Evolutionary conservation across 2,888 invertebrate species (phyloP).

Genomic region (Ypsolopha sequella): DNA sequence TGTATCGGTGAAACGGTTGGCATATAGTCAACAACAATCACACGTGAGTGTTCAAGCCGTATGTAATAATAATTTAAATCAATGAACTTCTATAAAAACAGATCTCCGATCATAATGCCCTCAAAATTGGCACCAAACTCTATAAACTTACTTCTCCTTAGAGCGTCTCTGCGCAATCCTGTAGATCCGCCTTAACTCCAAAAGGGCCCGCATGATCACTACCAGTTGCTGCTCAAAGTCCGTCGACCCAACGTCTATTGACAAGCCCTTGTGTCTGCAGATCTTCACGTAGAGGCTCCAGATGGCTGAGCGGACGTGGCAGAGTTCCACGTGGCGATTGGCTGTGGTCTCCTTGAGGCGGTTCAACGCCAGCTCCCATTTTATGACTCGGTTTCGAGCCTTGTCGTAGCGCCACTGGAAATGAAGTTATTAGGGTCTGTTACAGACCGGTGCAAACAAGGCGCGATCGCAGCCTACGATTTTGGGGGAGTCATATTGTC

Average conservation of each 20-base stretch:
- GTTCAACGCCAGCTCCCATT: constrained; percentile 73
- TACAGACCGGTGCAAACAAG: no score
- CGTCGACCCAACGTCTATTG: constrained; percentile 41
- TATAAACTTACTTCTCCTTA: constrained; percentile 39
- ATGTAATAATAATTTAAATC: no score
- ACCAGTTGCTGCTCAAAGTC: constrained; percentile 74
- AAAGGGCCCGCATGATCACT: constrained; percentile 71
- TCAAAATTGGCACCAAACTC: no score
- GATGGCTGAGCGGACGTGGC: constrained; percentile 65
- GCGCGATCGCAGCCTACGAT: no score
- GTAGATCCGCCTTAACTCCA: constrained; percentile 64
- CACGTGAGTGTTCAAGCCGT: no score
- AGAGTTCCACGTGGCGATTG: constrained; percentile 64
- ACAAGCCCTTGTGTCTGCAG: constrained; percentile 68
- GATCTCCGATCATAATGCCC: no score
- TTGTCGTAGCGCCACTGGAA: constrained; percentile 70
- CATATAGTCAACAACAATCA: no score
- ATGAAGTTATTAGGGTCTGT: no score
- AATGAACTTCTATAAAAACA: no score
- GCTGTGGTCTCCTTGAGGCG: constrained; percentile 71
- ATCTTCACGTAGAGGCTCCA: constrained; percentile 75
- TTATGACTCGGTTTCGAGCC: constrained; percentile 68
- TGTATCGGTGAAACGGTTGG: no score
- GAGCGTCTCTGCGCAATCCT: constrained; percentile 50
- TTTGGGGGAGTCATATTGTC: no score